Conservation (phyloP, 2,888 invertebrate genomes). For the Troides oblongomaculatus region DNA sequence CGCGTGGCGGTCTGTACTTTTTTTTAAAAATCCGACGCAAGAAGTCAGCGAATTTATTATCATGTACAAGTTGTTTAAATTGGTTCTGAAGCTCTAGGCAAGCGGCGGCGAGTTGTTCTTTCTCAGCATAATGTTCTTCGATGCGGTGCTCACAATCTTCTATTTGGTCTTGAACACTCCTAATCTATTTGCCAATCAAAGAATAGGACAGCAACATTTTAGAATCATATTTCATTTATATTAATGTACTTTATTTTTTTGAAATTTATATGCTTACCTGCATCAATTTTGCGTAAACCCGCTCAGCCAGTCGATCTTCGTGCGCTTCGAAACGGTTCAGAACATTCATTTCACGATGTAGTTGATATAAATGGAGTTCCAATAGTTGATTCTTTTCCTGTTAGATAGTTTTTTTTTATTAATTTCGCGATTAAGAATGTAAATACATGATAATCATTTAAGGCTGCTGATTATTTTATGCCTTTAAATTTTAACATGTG, state of each 20-base stretch:
- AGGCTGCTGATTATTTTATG: too few relatives aligned
- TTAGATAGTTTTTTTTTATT: slow-evolving; percentile 3
- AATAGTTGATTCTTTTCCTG: slow-evolving; percentile 76
- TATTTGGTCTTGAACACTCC: slow-evolving; percentile 76
- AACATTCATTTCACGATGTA: slow-evolving; percentile 87
- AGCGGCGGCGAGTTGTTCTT: slow-evolving; percentile 46
- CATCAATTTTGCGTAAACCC: slow-evolving; percentile 77
- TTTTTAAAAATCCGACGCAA: slow-evolving; percentile 90
- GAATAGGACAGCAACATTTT: background rate
- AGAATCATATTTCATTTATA: background rate
- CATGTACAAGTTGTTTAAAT: slow-evolving; percentile 81
- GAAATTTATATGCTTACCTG: slow-evolving; percentile 50
- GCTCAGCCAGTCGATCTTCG: slow-evolving; percentile 82
- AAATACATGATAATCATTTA: too few relatives aligned
- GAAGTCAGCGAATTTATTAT: slow-evolving; percentile 89
- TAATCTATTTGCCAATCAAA: slow-evolving; percentile 51
- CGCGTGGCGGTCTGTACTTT: slow-evolving; percentile 86
- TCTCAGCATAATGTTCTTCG: slow-evolving; percentile 65
- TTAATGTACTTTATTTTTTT: background rate
- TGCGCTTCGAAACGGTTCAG: slow-evolving; percentile 86
- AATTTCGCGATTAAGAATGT: background rate
- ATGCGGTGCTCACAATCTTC: slow-evolving; percentile 73
- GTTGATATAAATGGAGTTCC: slow-evolving; percentile 82
- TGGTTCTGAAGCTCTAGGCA: slow-evolving; percentile 69
- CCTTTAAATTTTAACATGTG: too few relatives aligned